phyloP scores from a whole-genome alignment of 2,113 vertebrate genomes.

The Struthio camelus region DNA sequence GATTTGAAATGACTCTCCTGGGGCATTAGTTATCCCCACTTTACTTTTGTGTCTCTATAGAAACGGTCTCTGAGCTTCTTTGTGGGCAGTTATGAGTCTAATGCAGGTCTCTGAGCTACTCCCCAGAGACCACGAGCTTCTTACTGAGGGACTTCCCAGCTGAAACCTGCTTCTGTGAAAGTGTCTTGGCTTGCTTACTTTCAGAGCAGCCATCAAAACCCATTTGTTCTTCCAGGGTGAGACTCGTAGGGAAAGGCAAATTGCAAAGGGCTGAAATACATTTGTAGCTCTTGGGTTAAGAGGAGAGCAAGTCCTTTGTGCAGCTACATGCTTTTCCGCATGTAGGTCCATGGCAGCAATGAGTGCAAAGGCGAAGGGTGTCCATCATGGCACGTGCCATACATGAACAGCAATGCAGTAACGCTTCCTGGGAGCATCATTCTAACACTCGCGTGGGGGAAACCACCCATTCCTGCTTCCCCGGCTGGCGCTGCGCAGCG shows the following conservation, averaged over 20 bases:
- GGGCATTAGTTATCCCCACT: not conserved
- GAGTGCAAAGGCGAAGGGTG: not conserved
- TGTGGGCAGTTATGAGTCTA: not conserved
- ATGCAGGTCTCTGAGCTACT: not conserved
- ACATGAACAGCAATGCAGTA: accelerated
- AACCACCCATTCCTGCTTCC: not conserved
- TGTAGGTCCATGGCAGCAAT: not conserved
- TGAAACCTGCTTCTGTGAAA: not conserved
- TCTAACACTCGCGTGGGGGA: not conserved
- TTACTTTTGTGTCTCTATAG: not conserved
- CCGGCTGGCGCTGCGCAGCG: accelerated
- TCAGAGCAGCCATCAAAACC: not conserved
- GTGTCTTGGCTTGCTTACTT: not conserved
- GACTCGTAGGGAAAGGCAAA: not conserved
- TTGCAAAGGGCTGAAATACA: not conserved
- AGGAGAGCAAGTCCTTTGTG: not conserved
- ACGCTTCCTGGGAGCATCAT: accelerated
- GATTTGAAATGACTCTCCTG: not conserved
- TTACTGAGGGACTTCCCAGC: not conserved
- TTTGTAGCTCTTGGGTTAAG: not conserved
- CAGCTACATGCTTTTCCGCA: not conserved
- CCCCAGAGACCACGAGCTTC: not conserved
- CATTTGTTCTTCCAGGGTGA: not conserved
- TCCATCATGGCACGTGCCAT: not conserved
- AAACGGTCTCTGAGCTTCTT: not conserved